Base-by-base conservation (phyloP, 2,888 invertebrate genomes). In the Adelognathus sp. region DNA sequence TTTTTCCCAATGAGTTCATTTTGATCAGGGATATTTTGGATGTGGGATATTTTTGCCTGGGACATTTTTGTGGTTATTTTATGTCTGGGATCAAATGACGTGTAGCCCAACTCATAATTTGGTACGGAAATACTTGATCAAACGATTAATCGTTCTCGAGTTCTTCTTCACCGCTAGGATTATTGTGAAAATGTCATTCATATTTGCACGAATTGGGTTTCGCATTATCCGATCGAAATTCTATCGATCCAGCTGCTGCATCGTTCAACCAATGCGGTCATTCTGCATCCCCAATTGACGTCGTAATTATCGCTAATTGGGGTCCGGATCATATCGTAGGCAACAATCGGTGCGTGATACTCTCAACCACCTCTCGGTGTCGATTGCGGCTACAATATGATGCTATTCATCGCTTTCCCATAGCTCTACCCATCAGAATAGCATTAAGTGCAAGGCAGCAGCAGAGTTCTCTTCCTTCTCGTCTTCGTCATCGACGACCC, bases 291-390 rank as follows among this genome's bases (percentile, higher is more conserved):
- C 85, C 86, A 88, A 88, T 88, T 85, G 83, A 82, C 86, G 85
- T 84, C 83, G 83, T 88, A 88, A 89, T 90, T 88, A 90, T 88
- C 87, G 79, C 84, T 89, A 90, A 90, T 90, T 90, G 88, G 87
- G 88, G 85, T 85, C 78, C 72, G 86, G 83, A 87, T 86, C 86
- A 85, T 86, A 83, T 21, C 82, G 81, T 80, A 81, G 78, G 79
- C 80, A 81, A 83, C 81, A 84, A 75, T 71, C 79, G 83, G 75
- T 81, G 87, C 83, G 81, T 82, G 84, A 86, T 85, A 84, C 76
- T 82, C 78, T 69, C 63, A 79, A 81, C 84, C 81, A 84, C n/a
- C n/a, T n/a, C n/a, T n/a, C n/a, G n/a, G 84, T 83, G 82, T 31
- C 56, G 50, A 73, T 73, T 69, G 66, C 79, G 81, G 80, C 63